These are phyloP conservation scores for Piliocolobus tephrosceles DNA, from an alignment of 2,113 vertebrate genomes.

Conservation along the genomic window DNA sequence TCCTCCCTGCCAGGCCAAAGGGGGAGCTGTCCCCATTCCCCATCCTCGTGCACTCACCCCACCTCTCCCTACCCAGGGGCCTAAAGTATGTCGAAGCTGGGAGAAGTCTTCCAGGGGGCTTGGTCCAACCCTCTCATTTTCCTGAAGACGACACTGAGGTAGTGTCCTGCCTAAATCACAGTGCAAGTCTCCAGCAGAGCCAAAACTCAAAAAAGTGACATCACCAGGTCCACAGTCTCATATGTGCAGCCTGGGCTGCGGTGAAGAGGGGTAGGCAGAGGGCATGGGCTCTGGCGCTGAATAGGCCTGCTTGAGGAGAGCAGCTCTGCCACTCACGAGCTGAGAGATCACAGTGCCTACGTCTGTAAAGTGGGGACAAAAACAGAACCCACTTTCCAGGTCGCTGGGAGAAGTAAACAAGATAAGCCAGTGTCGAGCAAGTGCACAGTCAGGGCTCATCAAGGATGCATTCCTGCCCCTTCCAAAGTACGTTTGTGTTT, in stretches of 20 bases:
- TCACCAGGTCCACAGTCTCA: neutral
- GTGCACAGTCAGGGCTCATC: neutral
- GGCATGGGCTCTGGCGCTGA: neutral
- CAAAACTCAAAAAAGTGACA: neutral
- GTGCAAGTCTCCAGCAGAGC: neutral
- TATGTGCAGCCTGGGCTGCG: neutral
- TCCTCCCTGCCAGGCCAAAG: neutral
- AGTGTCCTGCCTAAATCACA: neutral
- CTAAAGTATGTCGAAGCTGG: neutral
- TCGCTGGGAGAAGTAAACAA: neutral
- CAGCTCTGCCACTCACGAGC: neutral
- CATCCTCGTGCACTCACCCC: neutral
- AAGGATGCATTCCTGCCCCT: neutral
- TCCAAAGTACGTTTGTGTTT: neutral
- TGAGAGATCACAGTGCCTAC: neutral
- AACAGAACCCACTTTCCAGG: neutral
- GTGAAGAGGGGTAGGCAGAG: neutral
- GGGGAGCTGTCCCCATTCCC: neutral
- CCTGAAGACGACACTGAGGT: neutral
- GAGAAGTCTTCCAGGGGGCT: neutral
- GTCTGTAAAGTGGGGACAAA: neutral
- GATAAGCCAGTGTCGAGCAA: neutral
- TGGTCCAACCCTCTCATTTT: neutral
- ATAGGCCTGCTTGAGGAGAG: neutral
- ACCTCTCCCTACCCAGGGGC: neutral